phyloP scores from a whole-genome alignment of 2,797 vertebrate genomes.

The Danio aesculapii region DNA sequence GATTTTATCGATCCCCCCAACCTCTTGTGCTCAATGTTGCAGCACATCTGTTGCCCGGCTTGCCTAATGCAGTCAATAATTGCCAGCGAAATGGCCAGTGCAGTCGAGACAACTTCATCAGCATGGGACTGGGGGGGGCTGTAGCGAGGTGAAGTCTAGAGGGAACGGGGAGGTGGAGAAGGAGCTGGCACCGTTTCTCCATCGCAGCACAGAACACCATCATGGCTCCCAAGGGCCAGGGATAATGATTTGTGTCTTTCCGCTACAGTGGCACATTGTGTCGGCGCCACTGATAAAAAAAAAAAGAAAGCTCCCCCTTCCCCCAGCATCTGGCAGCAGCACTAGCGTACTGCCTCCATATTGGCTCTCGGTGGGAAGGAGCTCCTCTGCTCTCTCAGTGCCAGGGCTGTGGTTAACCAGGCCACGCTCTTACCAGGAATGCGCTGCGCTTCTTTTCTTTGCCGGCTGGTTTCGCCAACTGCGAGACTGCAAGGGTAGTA shows the following conservation, averaged over 20 bases:
- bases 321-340: slow-evolving; percentile 89
- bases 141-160: slow-evolving; percentile 50
- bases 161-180: slow-evolving; percentile 73
- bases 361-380: slow-evolving; percentile 35
- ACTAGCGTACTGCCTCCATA: slow-evolving; percentile 30
- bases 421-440: slow-evolving; percentile 24
- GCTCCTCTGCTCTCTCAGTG: slow-evolving; percentile 34
- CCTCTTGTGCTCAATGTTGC: slow-evolving; percentile 86
- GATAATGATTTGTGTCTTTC: slow-evolving; percentile 94
- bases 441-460: slow-evolving; percentile 35
- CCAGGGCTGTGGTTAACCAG: slow-evolving; percentile 34
- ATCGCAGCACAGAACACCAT: slow-evolving; percentile 81
- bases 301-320: slow-evolving; percentile 57
- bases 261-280: slow-evolving; percentile 86
- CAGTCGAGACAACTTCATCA: slow-evolving; percentile 94
- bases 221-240: slow-evolving; percentile 89
- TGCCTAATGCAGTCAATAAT: slow-evolving; percentile 96
- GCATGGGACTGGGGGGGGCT: slow-evolving; percentile 66
- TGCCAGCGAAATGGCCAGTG: slow-evolving; percentile 88
- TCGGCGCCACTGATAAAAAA: slow-evolving; percentile 80
- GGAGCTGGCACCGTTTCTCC: slow-evolving; percentile 69
- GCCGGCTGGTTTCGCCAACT: slow-evolving; percentile 31
- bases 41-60: slow-evolving; percentile 83
- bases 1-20: slow-evolving; percentile 88
- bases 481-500: slow-evolving; percentile 4